A percentile compares a stretch with the other conserved stretches of the same genome.
Evolutionary conservation across 2,797 vertebrate species (phyloP).

Genomic region (Stomatorhinus walkeri): DNA sequence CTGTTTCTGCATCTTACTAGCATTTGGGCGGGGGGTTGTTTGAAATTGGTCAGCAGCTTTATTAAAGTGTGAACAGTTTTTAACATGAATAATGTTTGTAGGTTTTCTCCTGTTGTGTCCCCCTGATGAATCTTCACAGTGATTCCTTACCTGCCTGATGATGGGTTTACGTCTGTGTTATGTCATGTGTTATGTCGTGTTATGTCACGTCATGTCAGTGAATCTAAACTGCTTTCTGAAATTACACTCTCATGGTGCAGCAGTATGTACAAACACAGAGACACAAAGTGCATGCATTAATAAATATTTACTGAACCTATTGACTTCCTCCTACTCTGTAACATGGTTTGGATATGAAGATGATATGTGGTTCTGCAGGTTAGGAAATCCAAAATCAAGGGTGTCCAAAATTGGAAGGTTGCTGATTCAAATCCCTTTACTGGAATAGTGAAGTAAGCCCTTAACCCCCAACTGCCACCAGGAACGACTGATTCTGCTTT

Average conservation of each 20-base stretch:
- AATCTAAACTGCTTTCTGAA: not conserved
- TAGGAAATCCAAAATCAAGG: too few relatives aligned
- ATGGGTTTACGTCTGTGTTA: not conserved
- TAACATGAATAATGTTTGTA: not conserved
- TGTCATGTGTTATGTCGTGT: not conserved
- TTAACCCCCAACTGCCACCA: not conserved
- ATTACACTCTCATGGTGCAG: not conserved
- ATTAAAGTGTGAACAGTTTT: constrained; percentile 38
- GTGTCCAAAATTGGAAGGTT: not conserved
- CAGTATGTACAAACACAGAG: not conserved
- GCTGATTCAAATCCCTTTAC: not conserved
- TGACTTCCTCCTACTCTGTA: not conserved
- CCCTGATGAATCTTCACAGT: not conserved
- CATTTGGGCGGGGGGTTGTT: constrained; percentile 44
- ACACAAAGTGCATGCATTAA: not conserved
- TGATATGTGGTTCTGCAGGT: not conserved
- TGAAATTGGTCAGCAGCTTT: constrained; percentile 49
- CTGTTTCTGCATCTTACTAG: constrained; percentile 44
- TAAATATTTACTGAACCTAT: too few relatives aligned
- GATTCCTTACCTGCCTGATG: not conserved
- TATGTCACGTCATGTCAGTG: not conserved
- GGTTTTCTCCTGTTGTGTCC: not conserved
- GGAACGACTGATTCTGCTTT: not conserved
- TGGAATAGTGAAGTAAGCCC: not conserved
- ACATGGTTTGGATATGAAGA: not conserved